These are phyloP conservation scores for Liposcelis brunnea DNA, from an alignment of 2,888 invertebrate species.

Conservation along the genomic window DNA sequence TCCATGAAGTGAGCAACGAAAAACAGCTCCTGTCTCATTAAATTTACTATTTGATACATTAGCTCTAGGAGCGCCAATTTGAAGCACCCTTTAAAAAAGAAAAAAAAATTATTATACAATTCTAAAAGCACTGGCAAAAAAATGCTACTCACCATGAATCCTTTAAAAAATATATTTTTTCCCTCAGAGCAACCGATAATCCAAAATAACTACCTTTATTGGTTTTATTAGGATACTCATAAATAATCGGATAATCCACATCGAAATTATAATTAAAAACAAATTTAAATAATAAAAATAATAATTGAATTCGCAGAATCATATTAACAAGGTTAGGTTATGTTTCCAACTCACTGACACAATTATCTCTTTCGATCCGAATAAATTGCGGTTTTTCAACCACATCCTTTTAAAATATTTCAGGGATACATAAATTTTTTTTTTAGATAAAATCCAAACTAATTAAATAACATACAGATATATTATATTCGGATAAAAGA, in stretches of 20 bases:
- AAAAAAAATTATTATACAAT: slow-evolving; percentile 7
- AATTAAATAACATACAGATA: too few relatives aligned
- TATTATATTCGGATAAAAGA: too few relatives aligned
- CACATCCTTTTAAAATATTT: too few relatives aligned
- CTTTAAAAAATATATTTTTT: too few relatives aligned
- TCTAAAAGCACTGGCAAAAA: background rate
- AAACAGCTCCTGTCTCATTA: slow-evolving; percentile 23
- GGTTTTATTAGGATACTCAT: slow-evolving; percentile 18
- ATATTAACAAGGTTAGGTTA: too few relatives aligned
- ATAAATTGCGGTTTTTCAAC: too few relatives aligned
- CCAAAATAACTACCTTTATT: slow-evolving; percentile 23
- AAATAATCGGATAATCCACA: slow-evolving; percentile 19
- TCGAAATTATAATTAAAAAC: slow-evolving; percentile 22
- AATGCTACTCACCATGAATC: background rate
- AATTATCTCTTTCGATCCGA: too few relatives aligned
- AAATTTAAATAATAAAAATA: too few relatives aligned
- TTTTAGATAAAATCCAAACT: too few relatives aligned
- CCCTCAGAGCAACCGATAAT: slow-evolving; percentile 21
- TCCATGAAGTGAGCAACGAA: slow-evolving; percentile 20
- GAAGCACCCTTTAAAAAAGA: slow-evolving; percentile 18
- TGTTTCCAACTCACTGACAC: too few relatives aligned
- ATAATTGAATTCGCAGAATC: too few relatives aligned
- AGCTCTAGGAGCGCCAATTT: slow-evolving; percentile 25
- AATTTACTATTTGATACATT: slow-evolving; percentile 15
- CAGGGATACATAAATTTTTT: too few relatives aligned